Evolutionary conservation across 2,888 invertebrate genomes (phyloP), one percentile per base, ranked within the genome.

Genomic region (Lepeophtheirus nordmannii): DNA sequence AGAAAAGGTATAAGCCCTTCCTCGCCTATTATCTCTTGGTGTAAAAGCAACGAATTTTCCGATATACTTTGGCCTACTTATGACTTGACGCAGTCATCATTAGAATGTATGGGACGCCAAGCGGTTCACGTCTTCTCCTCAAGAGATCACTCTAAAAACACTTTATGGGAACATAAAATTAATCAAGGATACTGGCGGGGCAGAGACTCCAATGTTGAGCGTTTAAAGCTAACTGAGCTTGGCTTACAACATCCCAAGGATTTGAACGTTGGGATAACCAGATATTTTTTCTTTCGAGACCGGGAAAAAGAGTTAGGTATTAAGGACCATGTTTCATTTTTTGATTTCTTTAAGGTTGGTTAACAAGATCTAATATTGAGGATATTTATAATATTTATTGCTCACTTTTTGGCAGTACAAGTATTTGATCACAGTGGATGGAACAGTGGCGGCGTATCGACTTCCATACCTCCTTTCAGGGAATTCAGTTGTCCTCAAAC

Each of bases 1-100:
- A 46, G 61, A 3, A 37, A 67, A 53, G 82, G 67, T 53, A 75
- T 80, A 0, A 75, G 80, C 14, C 79, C 80, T 12, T 80, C 84
- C 69, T 68, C 80, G 9, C 93, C 96, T 1, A 82, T 97, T 68
- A 87, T 96, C 74, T 94, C 94, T 17, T 97, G 96, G 96, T 96
- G 96, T 76, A 93, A 93, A 1, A 93, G 90, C 69, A 80, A 82
- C 67, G 84, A 86, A 68, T 84, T 86, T 8, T 78, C 81, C 71
- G 96, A 97, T 75, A 92, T 96, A 74, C 82, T 92, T 38, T 80
- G 96, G 80, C 96, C 96, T 10, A 94, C 94, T 0, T 96, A 96
- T 76, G 94, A 96, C 74, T 79, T 96, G 60, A 92, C 91, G 0
- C 89, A 93, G 77, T 86, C 94, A 14, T 84, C 89, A 1, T 75